Evolutionary conservation across 2,888 invertebrate genomes (phyloP).

Genomic region (Drosophila aldrichi): DNA sequence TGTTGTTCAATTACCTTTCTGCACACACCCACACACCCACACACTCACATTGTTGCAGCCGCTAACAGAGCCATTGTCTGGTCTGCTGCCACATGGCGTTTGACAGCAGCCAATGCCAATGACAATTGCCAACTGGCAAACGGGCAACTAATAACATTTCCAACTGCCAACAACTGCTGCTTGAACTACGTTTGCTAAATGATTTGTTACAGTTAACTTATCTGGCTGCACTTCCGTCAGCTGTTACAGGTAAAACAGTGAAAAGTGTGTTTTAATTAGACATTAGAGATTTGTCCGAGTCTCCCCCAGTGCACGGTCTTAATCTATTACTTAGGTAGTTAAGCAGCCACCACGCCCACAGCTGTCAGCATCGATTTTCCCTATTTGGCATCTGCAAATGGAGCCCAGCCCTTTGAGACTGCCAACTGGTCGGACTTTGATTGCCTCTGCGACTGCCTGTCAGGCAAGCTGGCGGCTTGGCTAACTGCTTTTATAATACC

Average conservation of each 20-base stretch:
- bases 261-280: constrained; percentile 50
- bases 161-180: constrained; percentile 22
- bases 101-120: constrained; percentile 55
- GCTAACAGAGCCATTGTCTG: constrained; percentile 46
- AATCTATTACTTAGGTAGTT: constrained; percentile 20
- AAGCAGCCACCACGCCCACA: neutral
- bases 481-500: neutral
- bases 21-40: no score
- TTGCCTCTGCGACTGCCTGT: constrained; percentile 25
- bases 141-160: constrained; percentile 42
- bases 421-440: constrained; percentile 45
- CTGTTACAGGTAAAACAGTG: constrained; percentile 3
- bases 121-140: constrained; percentile 41
- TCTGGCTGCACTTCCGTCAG: constrained; percentile 28
- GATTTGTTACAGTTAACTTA: constrained; percentile 57
- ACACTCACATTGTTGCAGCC: constrained; percentile 46
- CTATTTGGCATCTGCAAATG: constrained; percentile 4
- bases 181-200: constrained; percentile 40
- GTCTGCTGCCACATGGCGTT: constrained; percentile 57
- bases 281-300: constrained; percentile 40
- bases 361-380: constrained; percentile 34
- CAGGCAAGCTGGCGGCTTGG: neutral
- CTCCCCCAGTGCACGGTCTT: constrained; percentile 19
- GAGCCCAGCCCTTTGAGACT: constrained; percentile 19
- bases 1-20: constrained; percentile 77